Conservation (phyloP, 2,888 invertebrate genomes). For the Epirrita christyi region DNA sequence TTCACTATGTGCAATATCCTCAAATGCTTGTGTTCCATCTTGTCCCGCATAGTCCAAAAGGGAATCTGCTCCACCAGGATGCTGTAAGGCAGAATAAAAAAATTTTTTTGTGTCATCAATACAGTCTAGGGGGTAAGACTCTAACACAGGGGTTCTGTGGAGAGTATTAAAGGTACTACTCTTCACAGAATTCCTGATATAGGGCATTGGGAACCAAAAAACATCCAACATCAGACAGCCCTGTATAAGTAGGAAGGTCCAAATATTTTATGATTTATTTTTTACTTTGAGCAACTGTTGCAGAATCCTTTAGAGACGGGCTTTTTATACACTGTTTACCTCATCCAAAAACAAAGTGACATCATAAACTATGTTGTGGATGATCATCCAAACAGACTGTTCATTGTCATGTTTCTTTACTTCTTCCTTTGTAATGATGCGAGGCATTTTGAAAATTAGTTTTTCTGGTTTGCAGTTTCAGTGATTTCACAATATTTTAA, state of each 20-base stretch:
- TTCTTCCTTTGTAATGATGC: conserved; percentile 84
- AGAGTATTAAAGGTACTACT: too few relatives aligned
- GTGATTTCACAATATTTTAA: conserved; percentile 10
- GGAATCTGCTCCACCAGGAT: conserved; percentile 95
- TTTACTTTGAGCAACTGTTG: too few relatives aligned
- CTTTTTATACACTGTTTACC: conserved; percentile 77
- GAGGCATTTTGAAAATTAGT: conserved; percentile 51
- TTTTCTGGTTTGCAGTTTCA: background rate
- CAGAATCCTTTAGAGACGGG: too few relatives aligned
- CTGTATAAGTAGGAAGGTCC: too few relatives aligned
- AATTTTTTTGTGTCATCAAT: too few relatives aligned
- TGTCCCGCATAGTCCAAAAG: conserved; percentile 91
- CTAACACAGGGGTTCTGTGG: too few relatives aligned
- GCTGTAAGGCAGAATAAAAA: conserved; percentile 50
- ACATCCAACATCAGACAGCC: too few relatives aligned
- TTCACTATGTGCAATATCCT: conserved; percentile 97
- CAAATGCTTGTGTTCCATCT: conserved; percentile 94
- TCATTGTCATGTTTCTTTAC: conserved; percentile 86
- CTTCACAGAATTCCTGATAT: too few relatives aligned
- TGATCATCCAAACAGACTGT: conserved; percentile 87
- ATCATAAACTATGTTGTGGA: conserved; percentile 92
- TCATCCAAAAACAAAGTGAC: conserved; percentile 91
- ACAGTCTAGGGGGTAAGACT: too few relatives aligned
- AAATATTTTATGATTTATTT: too few relatives aligned
- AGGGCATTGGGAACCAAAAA: too few relatives aligned